Conservation (phyloP, 2,888 invertebrate species). For the Sarcophaga caerulescens region DNA sequence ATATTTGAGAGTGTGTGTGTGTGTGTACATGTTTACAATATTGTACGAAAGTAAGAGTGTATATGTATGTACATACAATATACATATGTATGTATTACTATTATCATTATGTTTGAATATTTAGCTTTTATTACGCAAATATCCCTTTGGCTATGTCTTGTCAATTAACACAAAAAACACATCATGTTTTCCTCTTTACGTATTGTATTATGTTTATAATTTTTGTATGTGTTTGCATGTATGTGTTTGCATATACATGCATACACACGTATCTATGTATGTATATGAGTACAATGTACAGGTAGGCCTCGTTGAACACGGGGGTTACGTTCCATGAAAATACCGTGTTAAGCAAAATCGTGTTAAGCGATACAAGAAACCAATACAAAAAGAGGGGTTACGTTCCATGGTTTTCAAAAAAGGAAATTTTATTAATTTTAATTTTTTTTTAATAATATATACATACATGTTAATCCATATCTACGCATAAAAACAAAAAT, state of each 20-base stretch:
- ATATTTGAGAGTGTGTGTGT: slow-evolving; percentile 6
- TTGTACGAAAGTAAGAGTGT: background rate
- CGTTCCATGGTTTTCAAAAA: no score
- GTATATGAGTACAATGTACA: background rate
- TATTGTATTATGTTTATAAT: background rate
- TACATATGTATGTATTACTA: background rate
- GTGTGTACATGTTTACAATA: background rate
- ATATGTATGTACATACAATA: background rate
- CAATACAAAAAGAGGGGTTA: no score
- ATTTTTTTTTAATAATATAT: no score
- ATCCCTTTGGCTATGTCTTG: slow-evolving; percentile 58
- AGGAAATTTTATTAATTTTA: no score
- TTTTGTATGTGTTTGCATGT: background rate
- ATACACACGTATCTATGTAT: background rate
- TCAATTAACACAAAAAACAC: slow-evolving; percentile 62
- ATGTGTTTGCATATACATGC: background rate
- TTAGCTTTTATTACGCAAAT: slow-evolving; percentile 50
- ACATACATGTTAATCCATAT: no score
- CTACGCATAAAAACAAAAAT: no score
- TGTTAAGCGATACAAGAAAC: no score
- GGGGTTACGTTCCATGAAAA: no score
- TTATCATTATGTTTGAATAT: slow-evolving; percentile 40
- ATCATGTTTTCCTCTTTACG: slow-evolving; percentile 16
- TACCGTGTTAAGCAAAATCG: no score
- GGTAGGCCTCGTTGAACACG: no score